These are phyloP conservation scores for Phenacoccus solenopsis DNA, from an alignment of 1,140 invertebrate genomes.

Conservation along the genomic window DNA sequence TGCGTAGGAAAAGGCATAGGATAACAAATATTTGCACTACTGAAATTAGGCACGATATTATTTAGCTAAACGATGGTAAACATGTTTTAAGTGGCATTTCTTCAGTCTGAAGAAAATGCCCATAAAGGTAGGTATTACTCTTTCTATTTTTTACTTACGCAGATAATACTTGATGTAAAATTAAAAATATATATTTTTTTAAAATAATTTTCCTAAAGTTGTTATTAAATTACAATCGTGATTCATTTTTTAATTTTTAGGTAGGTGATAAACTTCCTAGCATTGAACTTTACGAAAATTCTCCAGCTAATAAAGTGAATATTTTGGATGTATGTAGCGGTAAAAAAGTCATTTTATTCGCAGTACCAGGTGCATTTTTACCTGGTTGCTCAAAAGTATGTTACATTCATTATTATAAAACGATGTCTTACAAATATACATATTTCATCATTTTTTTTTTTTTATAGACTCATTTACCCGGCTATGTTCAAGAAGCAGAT, in stretches of 20 bases:
- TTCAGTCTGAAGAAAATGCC: too few species aligned
- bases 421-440: background rate
- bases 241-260: conserved; percentile 38
- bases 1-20: too few species aligned
- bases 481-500: conserved; percentile 62
- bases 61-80: too few species aligned
- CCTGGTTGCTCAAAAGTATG: conserved; percentile 78
- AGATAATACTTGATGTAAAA: too few species aligned
- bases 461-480: conserved; percentile 73
- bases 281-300: conserved; percentile 68
- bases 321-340: conserved; percentile 53
- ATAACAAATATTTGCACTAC: too few species aligned
- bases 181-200: too few species aligned
- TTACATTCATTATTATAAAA: conserved; percentile 15
- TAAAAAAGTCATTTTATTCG: conserved; percentile 80
- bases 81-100: too few species aligned
- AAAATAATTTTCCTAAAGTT: too few species aligned
- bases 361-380: conserved; percentile 86
- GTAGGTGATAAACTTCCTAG: conserved; percentile 69
- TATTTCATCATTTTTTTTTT: background rate
- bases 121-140: too few species aligned
- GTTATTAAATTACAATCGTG: too few species aligned
- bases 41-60: too few species aligned
- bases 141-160: too few species aligned
- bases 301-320: conserved; percentile 74